Evolutionary conservation across 2,888 invertebrate genomes (phyloP).

Genomic region (Ormyrus pomaceus): DNA sequence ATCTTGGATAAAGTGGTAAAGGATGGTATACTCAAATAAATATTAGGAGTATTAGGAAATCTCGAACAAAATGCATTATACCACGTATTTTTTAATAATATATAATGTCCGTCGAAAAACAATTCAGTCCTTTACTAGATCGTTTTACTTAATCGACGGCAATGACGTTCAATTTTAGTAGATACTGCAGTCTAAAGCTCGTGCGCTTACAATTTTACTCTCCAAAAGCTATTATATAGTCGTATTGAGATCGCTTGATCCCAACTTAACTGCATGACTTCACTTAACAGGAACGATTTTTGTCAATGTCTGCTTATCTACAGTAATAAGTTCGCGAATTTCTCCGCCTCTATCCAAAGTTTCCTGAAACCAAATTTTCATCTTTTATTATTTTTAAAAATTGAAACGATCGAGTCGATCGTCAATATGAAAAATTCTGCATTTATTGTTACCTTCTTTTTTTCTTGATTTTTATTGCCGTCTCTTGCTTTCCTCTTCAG

Average conservation of each 20-base stretch:
- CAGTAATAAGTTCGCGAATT: neutral
- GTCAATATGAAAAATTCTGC: too few relatives aligned
- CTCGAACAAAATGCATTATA: neutral
- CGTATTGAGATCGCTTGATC: neutral
- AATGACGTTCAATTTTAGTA: conserved; percentile 1
- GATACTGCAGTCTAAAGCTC: conserved; percentile 1
- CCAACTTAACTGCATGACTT: neutral
- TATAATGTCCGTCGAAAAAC: neutral
- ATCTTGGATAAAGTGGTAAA: too few relatives aligned
- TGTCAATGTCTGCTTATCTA: neutral
- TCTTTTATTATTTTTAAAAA: too few relatives aligned
- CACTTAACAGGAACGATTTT: conserved; percentile 1
- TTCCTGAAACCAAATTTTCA: too few relatives aligned
- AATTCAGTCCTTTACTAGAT: neutral
- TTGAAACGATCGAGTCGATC: too few relatives aligned
- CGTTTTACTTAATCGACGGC: conserved; percentile 9
- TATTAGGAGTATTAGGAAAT: neutral
- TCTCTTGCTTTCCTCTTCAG: neutral
- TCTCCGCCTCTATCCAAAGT: neutral
- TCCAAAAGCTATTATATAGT: neutral
- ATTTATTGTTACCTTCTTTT: neutral
- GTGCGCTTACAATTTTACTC: neutral
- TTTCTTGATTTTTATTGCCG: neutral
- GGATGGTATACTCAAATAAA: too few relatives aligned
- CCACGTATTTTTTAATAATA: neutral